Evolutionary conservation across 1,140 invertebrate species (phyloP).

Genomic region (Brachionus sp.): DNA sequence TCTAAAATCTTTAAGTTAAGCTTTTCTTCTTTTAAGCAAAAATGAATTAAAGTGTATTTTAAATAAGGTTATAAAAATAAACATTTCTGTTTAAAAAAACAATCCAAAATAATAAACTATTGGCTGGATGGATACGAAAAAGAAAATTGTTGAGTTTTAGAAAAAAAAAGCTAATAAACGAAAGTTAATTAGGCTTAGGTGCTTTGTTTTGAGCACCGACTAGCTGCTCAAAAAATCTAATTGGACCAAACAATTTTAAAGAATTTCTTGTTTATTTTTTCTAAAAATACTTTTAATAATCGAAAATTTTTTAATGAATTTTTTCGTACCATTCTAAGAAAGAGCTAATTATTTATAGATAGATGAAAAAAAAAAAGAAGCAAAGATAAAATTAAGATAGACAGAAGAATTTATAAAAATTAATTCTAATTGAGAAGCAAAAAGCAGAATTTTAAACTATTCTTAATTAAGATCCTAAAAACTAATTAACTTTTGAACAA

Average conservation of each 20-base stretch:
- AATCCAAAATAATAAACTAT: neutral
- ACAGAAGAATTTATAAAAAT: constrained; percentile 39
- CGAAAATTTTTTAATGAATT: constrained; percentile 31
- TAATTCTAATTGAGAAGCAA: neutral
- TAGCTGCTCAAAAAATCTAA: neutral
- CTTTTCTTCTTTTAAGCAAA: neutral
- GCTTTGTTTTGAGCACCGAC: neutral
- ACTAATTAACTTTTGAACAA: constrained; percentile 14
- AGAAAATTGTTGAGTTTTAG: neutral
- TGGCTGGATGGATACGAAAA: neutral
- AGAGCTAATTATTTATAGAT: neutral
- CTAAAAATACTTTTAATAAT: constrained; percentile 20
- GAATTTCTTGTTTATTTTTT: constrained; percentile 21
- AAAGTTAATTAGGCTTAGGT: constrained; percentile 28
- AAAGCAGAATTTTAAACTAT: constrained; percentile 17
- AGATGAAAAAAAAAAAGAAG: constrained; percentile 6
- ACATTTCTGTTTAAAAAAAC: neutral
- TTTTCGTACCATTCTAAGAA: neutral
- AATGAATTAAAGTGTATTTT: neutral
- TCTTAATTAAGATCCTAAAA: constrained; percentile 18
- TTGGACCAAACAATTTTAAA: constrained; percentile 22
- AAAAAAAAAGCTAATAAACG: neutral
- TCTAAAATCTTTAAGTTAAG: neutral
- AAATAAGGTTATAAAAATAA: constrained; percentile 43
- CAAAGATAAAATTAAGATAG: constrained; percentile 33